Evolutionary conservation across 1,140 invertebrate species (phyloP), one percentile per base, ranked within the genome.

Genomic region (Idris sp.): DNA sequence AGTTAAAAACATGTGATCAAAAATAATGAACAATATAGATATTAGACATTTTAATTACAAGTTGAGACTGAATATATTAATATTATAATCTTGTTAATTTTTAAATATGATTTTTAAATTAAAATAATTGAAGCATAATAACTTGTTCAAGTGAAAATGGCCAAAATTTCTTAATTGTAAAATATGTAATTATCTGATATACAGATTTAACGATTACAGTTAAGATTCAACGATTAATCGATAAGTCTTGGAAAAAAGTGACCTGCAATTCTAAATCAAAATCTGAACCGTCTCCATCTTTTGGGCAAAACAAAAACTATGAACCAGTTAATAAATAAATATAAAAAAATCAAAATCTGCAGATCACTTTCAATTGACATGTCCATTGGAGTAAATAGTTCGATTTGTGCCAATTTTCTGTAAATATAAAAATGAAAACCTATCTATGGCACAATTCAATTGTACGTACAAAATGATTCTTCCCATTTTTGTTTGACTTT

Each of bases 161-260:
- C 54, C 58, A 64, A 72, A n/a, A 72, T 62, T 72, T 14, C 30
- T 72, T 72, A 58, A 61, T 2, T 72, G 68, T 72, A 72, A 40
- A 72, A 18, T 40, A 54, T 49, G 36, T 61, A 71, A 56, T 35
- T 48, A 61, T 0, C 15, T 36, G 31, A 49, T 31, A 33, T 26
- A 54, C 22, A 38, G 15, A 35, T 64, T 36, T 15, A 64, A 65
- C 49, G 61, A 65, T 36, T 53, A 64, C n/a, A 40, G 41, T 46
- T 48, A 48, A 48, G 41, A 10, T 40, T 38, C 15, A 30, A 33
- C 22, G 28, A 44, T 53, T 31, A 53, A 18, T 36, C 1, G 26
- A 6, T 44, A 44, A 43, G 40, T 15, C 22, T 58, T 16, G 26
- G 16, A 7, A 5, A 43, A 22, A 38, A 44, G 25, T 44, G 38